Conservation (phyloP, 2,113 vertebrate species). For the Catagonus wagneri region DNA sequence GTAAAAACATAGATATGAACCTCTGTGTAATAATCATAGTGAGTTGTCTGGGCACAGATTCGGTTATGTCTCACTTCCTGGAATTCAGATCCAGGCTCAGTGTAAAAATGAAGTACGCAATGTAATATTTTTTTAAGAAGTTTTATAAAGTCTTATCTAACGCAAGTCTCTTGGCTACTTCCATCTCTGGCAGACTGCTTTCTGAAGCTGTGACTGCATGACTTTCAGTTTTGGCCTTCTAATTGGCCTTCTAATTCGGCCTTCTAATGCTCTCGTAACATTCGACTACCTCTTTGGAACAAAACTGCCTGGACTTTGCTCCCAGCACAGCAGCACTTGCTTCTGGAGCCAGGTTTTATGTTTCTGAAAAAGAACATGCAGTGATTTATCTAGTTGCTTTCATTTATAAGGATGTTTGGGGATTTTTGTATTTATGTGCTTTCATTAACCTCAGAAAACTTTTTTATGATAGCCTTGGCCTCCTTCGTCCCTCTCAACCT, state of each 20-base stretch:
- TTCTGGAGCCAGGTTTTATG: neutral
- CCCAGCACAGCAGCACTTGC: neutral
- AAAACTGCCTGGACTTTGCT: neutral
- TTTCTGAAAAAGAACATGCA: slow-evolving; percentile 34
- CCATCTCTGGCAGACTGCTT: neutral
- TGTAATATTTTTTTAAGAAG: slow-evolving; percentile 53
- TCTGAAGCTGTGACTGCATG: neutral
- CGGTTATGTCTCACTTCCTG: neutral
- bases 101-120: slow-evolving; percentile 2
- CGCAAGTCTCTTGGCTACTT: neutral
- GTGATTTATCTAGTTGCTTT: neutral
- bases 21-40: neutral
- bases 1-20: neutral
- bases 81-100: slow-evolving; percentile 48
- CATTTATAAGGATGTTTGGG: neutral
- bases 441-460: neutral
- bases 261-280: neutral
- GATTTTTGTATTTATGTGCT: slow-evolving; percentile 24
- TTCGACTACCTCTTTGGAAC: neutral
- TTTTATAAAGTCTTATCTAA: slow-evolving; percentile 38
- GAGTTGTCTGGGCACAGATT: neutral
- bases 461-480: neutral
- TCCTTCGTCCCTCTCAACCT: neutral
- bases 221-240: slow-evolving; percentile 15
- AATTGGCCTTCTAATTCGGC: neutral